These are phyloP conservation scores for Megalonaias nervosa DNA, from an alignment of 1,140 invertebrate genomes.

Conservation along the genomic window DNA sequence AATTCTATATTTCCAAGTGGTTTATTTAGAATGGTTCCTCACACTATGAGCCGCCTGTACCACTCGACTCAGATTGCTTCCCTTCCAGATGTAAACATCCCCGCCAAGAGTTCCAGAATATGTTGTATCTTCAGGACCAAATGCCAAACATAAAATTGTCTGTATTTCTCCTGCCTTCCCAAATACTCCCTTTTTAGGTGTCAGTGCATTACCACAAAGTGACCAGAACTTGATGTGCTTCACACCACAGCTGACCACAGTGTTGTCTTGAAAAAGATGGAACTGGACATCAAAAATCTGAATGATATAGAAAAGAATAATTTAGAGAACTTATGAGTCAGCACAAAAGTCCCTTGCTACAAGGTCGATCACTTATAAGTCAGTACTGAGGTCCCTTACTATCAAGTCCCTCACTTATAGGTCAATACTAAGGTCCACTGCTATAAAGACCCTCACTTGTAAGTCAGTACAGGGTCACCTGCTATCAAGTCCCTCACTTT, in stretches of 20 bases:
- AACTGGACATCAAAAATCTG: conserved; percentile 72
- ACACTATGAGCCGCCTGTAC: conserved; percentile 67
- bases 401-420: too few relatives aligned
- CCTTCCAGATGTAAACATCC: conserved; percentile 71
- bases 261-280: conserved; percentile 61
- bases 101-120: conserved; percentile 70
- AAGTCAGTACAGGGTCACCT: too few relatives aligned
- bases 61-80: conserved; percentile 58
- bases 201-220: conserved; percentile 70
- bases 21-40: conserved; percentile 26
- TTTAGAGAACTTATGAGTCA: too few relatives aligned
- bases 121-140: conserved; percentile 61
- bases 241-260: conserved; percentile 70
- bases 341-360: too few relatives aligned
- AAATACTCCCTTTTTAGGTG: conserved; percentile 70
- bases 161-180: conserved; percentile 71
- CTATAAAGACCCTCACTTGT: too few relatives aligned
- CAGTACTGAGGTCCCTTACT: too few relatives aligned
- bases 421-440: too few relatives aligned
- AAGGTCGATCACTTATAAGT: too few relatives aligned
- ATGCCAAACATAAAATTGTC: conserved; percentile 67
- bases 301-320: conserved; percentile 6
- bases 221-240: conserved; percentile 73
- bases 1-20: too few relatives aligned
- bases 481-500: too few relatives aligned